Evolutionary conservation across 1,140 invertebrate genomes (phyloP), one percentile per base, ranked within the genome.

Genomic region (Neodiprion fabricii): DNA sequence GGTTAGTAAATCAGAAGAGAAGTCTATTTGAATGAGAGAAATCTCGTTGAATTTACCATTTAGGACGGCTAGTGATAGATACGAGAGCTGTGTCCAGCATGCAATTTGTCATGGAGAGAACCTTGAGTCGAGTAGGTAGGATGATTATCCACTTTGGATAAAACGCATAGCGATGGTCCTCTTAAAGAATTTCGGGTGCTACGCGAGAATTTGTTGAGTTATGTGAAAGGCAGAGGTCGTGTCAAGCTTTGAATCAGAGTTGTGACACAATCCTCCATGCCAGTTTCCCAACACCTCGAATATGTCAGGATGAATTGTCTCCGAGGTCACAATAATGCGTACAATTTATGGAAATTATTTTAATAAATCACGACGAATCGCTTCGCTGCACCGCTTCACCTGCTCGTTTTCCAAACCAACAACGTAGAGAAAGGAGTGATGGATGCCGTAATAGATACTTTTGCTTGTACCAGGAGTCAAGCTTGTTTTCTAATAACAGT

Each of bases 401-500:
- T 61, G n/a, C 11, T 61, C 53, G 53, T 61, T 61, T 61, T 61
- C 53, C 53, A 61, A 17, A 5, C 53, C 53, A 61, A 61, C 9
- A 17, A 17, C 5, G 8, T 61, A 17, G 8, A 61, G 53, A 61
- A 61, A 61, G 53, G 53, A 61, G 53, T 61, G 53, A 61, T 61
- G 53, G n/a, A 17, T 9, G 53, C 9, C 53, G 3, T 17, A 61
- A 14, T 5, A 5, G 53, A 61, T 17, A 61, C 28, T 40, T 5
- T 40, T 61, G n/a, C 53, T 61, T 3, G 53, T 12, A 61, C 53
- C 53, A 17, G 53, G n/a, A 61, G 53, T 61, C 53, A 7, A 61
- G n/a, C 53, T 61, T 17, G 53, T 61, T 61, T 61, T 61, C 53
- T 61, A 61, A 61, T 61, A 61, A 61, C n/a, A 61, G 53, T 61